Conservation (phyloP, 1,140 invertebrate genomes). For the Alviniconcha marisindica region DNA sequence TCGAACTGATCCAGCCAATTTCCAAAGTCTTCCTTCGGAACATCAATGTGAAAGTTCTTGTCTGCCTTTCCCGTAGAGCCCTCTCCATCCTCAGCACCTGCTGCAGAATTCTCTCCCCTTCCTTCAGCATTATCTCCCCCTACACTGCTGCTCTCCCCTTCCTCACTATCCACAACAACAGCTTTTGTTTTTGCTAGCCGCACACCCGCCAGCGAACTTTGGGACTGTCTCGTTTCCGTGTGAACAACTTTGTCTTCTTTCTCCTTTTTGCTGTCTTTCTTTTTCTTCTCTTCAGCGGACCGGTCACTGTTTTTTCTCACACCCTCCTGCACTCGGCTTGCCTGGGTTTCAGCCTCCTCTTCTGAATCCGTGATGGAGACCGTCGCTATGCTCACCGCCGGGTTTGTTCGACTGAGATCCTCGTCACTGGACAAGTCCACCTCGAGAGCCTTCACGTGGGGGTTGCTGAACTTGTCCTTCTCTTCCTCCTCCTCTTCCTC, state of each 20-base stretch:
- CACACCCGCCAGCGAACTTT: no score
- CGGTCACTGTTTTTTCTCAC: neutral
- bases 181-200: neutral
- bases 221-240: no score
- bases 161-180: slow-evolving; percentile 20
- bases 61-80: slow-evolving; percentile 23
- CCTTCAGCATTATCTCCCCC: slow-evolving; percentile 45
- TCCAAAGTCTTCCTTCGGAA: slow-evolving; percentile 50
- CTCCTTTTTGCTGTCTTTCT: neutral
- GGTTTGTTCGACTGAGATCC: slow-evolving; percentile 1
- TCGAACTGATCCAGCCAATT: slow-evolving; percentile 57
- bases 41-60: slow-evolving; percentile 39
- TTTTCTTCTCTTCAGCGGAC: neutral
- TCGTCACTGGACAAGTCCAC: slow-evolving; percentile 66
- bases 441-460: neutral
- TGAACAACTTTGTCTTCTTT: no score
- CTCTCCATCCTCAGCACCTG: slow-evolving; percentile 26
- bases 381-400: slow-evolving; percentile 30
- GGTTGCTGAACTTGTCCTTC: neutral
- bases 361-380: slow-evolving; percentile 52
- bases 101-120: slow-evolving; percentile 21
- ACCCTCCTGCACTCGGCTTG: neutral
- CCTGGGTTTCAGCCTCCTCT: slow-evolving; percentile 29
- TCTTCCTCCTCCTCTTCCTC: slow-evolving; percentile 60
- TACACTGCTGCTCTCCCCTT: slow-evolving; percentile 18